Conservation (phyloP, 1,140 invertebrate genomes). For the Ceratina japonica region DNA sequence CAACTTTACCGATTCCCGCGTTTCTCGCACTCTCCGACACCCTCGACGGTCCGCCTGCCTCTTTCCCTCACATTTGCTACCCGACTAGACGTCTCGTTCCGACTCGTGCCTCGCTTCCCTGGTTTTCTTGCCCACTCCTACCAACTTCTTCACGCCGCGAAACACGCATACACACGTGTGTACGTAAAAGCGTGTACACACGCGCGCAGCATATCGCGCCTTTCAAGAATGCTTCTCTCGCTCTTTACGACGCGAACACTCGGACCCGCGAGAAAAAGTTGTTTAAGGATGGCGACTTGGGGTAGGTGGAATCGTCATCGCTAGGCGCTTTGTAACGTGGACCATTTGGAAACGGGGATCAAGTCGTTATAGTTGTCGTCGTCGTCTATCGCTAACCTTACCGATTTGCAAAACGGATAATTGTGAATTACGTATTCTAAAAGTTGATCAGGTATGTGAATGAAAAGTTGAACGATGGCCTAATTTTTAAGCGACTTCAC, state of each 20-base stretch:
- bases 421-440: too few relatives aligned
- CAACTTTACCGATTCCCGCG: neutral
- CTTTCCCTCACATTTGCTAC: neutral
- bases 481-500: neutral
- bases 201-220: slow-evolving; percentile 44
- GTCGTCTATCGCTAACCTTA: neutral
- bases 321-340: slow-evolving; percentile 48
- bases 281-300: slow-evolving; percentile 20
- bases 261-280: slow-evolving; percentile 33
- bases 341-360: slow-evolving; percentile 55
- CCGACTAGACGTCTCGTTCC: neutral
- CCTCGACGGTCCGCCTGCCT: neutral
- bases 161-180: too few relatives aligned
- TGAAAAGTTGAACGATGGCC: slow-evolving; percentile 28
- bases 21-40: slow-evolving; percentile 3
- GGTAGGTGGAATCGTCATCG: slow-evolving; percentile 1
- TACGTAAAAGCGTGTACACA: slow-evolving; percentile 15
- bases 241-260: slow-evolving; percentile 52
- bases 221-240: slow-evolving; percentile 60
- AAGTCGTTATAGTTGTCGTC: slow-evolving; percentile 13
- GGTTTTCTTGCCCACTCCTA: slow-evolving; percentile 7
- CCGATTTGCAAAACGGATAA: slow-evolving; percentile 26
- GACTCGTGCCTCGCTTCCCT: neutral
- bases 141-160: slow-evolving; percentile 17
- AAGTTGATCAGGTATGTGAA: too few relatives aligned